A percentile compares a stretch with the other conserved stretches of the same genome.
Evolutionary conservation across 2,888 invertebrate genomes (phyloP).

Genomic region (Tortrix viridana): DNA sequence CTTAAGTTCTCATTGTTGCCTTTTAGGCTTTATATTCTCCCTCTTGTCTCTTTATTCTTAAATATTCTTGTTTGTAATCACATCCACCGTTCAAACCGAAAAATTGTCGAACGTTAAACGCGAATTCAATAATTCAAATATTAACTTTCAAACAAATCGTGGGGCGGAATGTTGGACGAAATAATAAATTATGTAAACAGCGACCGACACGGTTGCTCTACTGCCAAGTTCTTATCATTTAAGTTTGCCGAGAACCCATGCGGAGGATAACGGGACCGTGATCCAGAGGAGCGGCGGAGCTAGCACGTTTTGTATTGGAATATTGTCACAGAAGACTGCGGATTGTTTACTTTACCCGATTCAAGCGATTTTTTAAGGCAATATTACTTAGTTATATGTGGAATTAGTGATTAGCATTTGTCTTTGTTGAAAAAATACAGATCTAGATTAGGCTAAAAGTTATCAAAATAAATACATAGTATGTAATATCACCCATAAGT

Average conservation of each 20-base stretch:
- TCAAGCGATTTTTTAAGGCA: too few species aligned
- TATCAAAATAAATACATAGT: too few species aligned
- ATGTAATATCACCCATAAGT: too few species aligned
- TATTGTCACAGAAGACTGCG: not conserved
- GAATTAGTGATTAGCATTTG: too few species aligned
- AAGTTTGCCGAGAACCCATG: not conserved
- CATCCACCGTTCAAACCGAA: not conserved
- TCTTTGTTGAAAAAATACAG: too few species aligned
- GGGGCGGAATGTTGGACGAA: too few species aligned
- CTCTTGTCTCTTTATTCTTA: too few species aligned
- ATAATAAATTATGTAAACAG: slow-evolving; percentile 9
- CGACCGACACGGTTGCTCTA: not conserved
- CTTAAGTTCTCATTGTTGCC: too few species aligned
- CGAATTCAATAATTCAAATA: not conserved
- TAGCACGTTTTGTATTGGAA: slow-evolving; percentile 20
- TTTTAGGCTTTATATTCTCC: too few species aligned
- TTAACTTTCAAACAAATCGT: not conserved
- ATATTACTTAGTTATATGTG: too few species aligned
- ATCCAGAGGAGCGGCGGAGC: slow-evolving; percentile 1
- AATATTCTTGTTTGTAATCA: too few species aligned
- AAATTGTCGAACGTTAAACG: not conserved
- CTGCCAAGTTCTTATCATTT: not conserved
- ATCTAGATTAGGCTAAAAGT: too few species aligned
- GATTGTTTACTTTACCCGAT: not conserved
- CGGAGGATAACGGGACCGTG: slow-evolving; percentile 1